These are phyloP conservation scores for Muscicapa comitata DNA, from an alignment of 2,797 vertebrate species.

Conservation along the genomic window DNA sequence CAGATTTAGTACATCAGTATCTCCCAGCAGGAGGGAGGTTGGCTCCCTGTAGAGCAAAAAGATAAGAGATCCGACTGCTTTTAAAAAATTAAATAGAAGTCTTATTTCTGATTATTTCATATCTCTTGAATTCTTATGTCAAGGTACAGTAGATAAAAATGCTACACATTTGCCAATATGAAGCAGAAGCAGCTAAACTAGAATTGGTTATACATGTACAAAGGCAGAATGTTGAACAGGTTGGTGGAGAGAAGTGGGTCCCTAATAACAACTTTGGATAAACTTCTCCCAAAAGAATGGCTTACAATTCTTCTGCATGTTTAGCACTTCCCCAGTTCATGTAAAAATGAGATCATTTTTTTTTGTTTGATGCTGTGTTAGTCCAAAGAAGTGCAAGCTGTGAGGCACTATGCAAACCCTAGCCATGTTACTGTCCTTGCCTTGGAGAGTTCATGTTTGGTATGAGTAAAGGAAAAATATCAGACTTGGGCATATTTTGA, in stretches of 20 bases:
- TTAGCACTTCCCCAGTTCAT: neutral
- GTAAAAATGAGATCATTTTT: neutral
- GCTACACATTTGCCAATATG: fast-evolving
- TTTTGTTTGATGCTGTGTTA: neutral
- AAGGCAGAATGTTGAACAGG: neutral
- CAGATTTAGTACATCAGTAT: conserved; percentile 20
- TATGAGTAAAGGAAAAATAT: neutral
- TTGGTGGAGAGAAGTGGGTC: neutral
- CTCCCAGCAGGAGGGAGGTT: neutral
- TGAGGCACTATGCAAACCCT: neutral
- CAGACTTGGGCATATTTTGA: neutral
- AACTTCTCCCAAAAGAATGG: neutral
- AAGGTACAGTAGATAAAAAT: neutral
- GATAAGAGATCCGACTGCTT: neutral
- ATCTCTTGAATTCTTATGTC: neutral
- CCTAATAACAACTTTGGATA: neutral
- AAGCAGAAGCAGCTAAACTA: neutral
- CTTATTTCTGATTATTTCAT: neutral
- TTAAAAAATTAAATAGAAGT: neutral
- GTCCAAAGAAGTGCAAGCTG: neutral
- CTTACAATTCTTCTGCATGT: neutral
- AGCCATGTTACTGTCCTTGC: neutral
- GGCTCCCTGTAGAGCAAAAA: neutral
- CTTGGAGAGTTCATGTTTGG: neutral
- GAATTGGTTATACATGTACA: neutral